Evolutionary conservation across 37 sponge, comb jelly and placozoan species (phyloP), one percentile per base, ranked within the genome.

Genomic region (Crambe crambe): DNA sequence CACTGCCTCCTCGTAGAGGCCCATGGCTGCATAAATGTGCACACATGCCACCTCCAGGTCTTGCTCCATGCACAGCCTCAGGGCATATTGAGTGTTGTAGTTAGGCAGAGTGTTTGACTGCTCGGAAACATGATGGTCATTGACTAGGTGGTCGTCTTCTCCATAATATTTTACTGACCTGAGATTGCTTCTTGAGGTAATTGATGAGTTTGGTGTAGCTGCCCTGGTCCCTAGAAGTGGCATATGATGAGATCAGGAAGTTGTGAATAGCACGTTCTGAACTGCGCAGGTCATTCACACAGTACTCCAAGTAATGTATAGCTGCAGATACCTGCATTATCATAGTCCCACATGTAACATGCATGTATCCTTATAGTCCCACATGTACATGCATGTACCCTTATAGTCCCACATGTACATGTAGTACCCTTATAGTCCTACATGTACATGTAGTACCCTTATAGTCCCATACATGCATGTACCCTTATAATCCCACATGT

Each of bases 71-170:
- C 98, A 98, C 62, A 92, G 90, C 60, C 98, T 87, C 54, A 98
- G 80, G 71, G 98, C 98, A 83, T 98, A 98, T 43, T 93, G 91
- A 38, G 85, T 72, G 63, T 98, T 95, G 74, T 91, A 96, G 20
- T 29, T 42, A 2, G 42, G n/a, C 23, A 68, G 3, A 27, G 3
- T 27, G 29, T 71, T 6, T 38, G 35, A 74, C 58, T 74, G 58
- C n/a, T 62, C 6, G 30, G 37, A 72, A 23, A 62, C 12, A 62
- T 23, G 30, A 8, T 62, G 12, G 15, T 8, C 25, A 62, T 8
- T 23, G 63, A 62, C 6, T n/a, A n/a, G n/a, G n/a, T n/a, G n/a
- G n/a, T n/a, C n/a, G n/a, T n/a, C n/a, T n/a, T n/a, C n/a, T n/a
- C n/a, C n/a, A n/a, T n/a, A n/a, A 27, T 62, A 23, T 30, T 62